Base-by-base conservation (phyloP, 2,113 vertebrate species). In the Passer montanus region DNA sequence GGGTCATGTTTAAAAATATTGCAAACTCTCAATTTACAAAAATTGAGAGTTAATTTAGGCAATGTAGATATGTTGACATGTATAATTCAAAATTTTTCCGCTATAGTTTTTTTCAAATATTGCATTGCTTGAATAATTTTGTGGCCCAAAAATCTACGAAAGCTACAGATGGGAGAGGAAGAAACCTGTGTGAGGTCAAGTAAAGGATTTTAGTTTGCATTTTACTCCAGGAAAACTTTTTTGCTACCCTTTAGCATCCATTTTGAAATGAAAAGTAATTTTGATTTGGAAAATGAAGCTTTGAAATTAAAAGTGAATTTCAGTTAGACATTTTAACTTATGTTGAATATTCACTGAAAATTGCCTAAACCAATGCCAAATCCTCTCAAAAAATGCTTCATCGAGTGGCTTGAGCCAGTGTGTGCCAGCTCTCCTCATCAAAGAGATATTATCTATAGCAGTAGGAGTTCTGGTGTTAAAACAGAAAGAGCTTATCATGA, bases 391-490 rank as follows among this genome's bases (percentile, higher is more conserved):
- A 91, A 83, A 60, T 47, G 55, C 43, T 90, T 93, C 27, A 22
- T 55, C 0, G 0, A 37, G 44, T 85, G 26, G 33, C 80, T 94
- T 74, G 52, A 90, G 79, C 59, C 56, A 56, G 41, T 49, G 35
- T 55, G 63, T 77, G 72, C 87, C 64, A 80, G 50, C 55, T 88
- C 41, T 83, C 93, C 78, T 95, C 74, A 88, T 43, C 60, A 87
- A n/a, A 56, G 7, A 70, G 87, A 43, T 24, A 9, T 80, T 69
- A 67, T 67, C 82, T 85, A 19, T 9, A 74, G 47, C 75, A 88
- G 82, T 67, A 70, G 78, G 81, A 91, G 79, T 74, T 85, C 67
- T 94, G 47, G 35, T 89, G 90, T 91, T 90, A 78, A 85, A 94
- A 33, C 55, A 76, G 37, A 69, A 90, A 87, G 77, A 20, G 3